Evolutionary conservation across 1,140 invertebrate species (phyloP).

Genomic region (Sitobion miscanthi): DNA sequence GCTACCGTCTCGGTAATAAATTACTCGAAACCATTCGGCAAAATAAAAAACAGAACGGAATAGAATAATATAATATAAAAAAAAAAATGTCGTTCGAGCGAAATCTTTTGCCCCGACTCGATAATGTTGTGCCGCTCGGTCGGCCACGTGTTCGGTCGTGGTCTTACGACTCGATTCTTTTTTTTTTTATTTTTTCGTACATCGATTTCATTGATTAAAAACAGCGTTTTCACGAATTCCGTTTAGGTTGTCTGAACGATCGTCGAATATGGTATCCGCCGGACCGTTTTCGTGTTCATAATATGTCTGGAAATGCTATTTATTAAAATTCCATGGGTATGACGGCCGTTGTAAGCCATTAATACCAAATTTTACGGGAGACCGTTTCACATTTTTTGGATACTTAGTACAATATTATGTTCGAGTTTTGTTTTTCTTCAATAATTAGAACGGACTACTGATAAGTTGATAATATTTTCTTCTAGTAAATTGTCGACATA

Average conservation of each 20-base stretch:
- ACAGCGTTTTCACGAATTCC: not conserved
- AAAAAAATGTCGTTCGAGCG: not conserved
- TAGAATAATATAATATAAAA: not conserved
- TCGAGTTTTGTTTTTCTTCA: not conserved
- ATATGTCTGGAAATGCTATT: not conserved
- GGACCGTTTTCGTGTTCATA: not conserved
- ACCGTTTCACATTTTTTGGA: not conserved
- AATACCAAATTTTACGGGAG: not conserved
- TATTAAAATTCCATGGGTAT: not conserved
- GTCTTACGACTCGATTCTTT: too few relatives aligned
- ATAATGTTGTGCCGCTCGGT: too few relatives aligned
- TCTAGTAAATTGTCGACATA: not conserved
- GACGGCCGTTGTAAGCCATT: not conserved
- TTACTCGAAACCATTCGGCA: not conserved
- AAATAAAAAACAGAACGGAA: not conserved
- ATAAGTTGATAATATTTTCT: not conserved
- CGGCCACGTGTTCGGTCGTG: too few relatives aligned
- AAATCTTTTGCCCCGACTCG: not conserved
- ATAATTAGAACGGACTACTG: not conserved
- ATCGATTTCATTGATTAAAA: not conserved
- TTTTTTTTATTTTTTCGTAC: not conserved
- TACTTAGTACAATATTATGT: too few relatives aligned
- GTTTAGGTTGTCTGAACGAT: not conserved
- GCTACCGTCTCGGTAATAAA: not conserved
- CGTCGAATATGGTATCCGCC: not conserved